Evolutionary conservation across 2,888 invertebrate species (phyloP).

Genomic region (Mythimna ferrago): DNA sequence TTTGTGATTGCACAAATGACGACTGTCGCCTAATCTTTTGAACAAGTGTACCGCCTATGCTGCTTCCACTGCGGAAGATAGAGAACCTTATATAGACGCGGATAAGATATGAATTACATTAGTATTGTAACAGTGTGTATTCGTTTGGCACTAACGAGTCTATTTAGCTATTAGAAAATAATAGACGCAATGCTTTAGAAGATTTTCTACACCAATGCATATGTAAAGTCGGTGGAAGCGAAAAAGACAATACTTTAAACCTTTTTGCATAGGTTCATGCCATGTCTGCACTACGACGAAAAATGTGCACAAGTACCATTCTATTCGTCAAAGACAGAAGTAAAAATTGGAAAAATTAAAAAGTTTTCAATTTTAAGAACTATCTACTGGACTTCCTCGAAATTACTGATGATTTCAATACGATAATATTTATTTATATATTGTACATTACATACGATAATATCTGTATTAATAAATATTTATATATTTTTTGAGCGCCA

Average conservation of each 20-base stretch:
- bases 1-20: constrained; percentile 53
- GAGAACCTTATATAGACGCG: neutral
- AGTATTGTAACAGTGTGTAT: constrained; percentile 13
- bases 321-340: too few relatives aligned
- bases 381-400: too few relatives aligned
- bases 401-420: too few relatives aligned
- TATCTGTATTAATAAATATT: too few relatives aligned
- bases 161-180: constrained; percentile 28
- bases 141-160: constrained; percentile 47
- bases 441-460: too few relatives aligned
- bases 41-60: constrained; percentile 30
- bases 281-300: too few relatives aligned
- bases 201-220: constrained; percentile 46
- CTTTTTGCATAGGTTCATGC: too few relatives aligned
- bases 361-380: too few relatives aligned
- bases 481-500: too few relatives aligned
- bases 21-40: constrained; percentile 43
- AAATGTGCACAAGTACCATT: too few relatives aligned
- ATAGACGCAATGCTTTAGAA: constrained; percentile 52
- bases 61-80: neutral
- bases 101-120: neutral
- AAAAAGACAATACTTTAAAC: constrained; percentile 8
- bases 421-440: too few relatives aligned
- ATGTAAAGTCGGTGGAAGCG: constrained; percentile 23
- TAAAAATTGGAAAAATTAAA: too few relatives aligned